Base-by-base conservation (phyloP, 2,888 invertebrate genomes). In the Synergus gifuensis region DNA sequence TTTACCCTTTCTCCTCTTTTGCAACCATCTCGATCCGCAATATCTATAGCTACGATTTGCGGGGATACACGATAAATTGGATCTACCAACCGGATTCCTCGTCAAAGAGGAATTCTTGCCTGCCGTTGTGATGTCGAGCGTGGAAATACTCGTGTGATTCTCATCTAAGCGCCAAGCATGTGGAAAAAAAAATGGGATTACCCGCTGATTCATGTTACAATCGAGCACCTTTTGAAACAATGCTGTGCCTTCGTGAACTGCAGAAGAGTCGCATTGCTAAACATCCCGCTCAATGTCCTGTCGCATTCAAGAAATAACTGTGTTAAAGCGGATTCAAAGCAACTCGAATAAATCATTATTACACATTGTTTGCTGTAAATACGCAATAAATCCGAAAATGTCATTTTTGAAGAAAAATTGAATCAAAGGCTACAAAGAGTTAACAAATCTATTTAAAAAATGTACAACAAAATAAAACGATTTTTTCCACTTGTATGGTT, bases 91-190 rank as follows among this genome's bases (percentile, higher is more conserved):
- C 79, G 84, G 85, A 85, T 84, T 84, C 84, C 84, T 86, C 86
- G 86, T 87, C 88, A 87, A 88, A 88, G 88, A 83, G 86, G 85
- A 87, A 88, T 83, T 86, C 83, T 85, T 86, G 84, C 82, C 79
- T 80, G 80, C 83, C 79, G 83, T 80, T 79, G 84, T 83, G 83
- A 86, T 78, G 81, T 85, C 86, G 80, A 87, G 87, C 86, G 86
- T 87, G 82, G 87, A 88, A 88, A 86, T 84, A 84, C 86, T 81
- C 82, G 83, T 83, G 73, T 63, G 81, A 81, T 85, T 83, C 83
- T 85, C 83, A 84, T 83, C 85, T 22, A 64, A 77, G 73, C 77
- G 80, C 79, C 69, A 77, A 78, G 79, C 81, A 81, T 82, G 82
- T 78, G 76, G 78, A 77, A 83, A 83, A 83, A 83, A 83, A 84